Percentiles rank a stretch among this genome's conserved stretches.
phyloP scores from a whole-genome alignment of 2,888 invertebrate genomes.

The Nymphalis polychloros region DNA sequence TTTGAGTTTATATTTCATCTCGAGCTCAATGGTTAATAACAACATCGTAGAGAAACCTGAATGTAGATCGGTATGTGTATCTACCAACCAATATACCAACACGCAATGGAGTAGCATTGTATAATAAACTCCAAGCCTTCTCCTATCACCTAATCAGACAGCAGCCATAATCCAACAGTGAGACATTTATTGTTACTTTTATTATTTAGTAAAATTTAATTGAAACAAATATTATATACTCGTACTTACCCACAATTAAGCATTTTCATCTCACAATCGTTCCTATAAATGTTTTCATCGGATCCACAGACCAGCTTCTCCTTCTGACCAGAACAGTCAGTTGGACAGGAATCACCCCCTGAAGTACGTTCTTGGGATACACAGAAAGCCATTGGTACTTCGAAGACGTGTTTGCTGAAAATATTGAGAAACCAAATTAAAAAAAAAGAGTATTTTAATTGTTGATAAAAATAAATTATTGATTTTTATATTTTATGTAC shows the following conservation, averaged over 20 bases:
- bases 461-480: no score
- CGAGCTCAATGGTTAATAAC: no score
- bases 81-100: no score
- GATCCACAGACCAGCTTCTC: constrained; percentile 91
- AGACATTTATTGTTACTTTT: no score
- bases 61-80: no score
- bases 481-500: not conserved
- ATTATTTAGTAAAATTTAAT: not conserved
- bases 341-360: constrained; percentile 85
- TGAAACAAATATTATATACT: not conserved
- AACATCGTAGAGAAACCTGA: no score
- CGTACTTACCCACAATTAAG: constrained; percentile 89
- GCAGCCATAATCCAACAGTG: no score
- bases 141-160: no score
- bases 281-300: constrained; percentile 93
- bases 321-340: constrained; percentile 87
- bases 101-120: no score
- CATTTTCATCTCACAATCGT: constrained; percentile 93
- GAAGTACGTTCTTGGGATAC: constrained; percentile 89
- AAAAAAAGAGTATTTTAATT: no score
- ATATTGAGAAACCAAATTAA: not conserved
- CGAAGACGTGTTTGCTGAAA: constrained; percentile 93
- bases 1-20: no score
- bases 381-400: constrained; percentile 95
- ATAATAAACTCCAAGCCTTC: no score